phyloP scores from a whole-genome alignment of 2,113 vertebrate species.

The Columbina picui region DNA sequence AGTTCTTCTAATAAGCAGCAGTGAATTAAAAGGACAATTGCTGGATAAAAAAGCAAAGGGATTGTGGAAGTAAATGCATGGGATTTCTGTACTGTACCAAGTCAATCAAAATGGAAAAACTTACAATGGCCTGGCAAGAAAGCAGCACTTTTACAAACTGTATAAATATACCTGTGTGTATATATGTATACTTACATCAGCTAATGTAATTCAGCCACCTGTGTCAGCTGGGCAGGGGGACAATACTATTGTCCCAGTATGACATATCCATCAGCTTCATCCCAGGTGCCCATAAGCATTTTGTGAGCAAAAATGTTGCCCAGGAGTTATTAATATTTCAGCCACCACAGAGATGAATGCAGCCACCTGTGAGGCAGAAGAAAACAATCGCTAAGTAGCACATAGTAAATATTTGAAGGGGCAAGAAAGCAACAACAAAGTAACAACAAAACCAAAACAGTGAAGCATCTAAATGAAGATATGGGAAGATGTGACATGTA shows the following conservation, averaged over 20 bases:
- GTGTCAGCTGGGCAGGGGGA: not conserved
- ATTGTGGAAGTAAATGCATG: not conserved
- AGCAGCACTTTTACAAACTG: not conserved
- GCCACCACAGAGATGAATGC: not conserved
- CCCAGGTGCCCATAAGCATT: not conserved
- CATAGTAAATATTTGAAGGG: not conserved
- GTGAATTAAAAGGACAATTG: conserved; percentile 37
- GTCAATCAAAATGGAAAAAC: not conserved
- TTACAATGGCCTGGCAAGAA: not conserved
- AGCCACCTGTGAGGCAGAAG: not conserved
- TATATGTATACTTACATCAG: not conserved
- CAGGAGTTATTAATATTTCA: not conserved
- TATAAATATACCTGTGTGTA: not conserved
- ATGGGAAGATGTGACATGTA: not conserved
- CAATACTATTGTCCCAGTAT: not conserved
- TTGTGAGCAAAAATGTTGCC: not conserved
- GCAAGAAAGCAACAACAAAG: not conserved
- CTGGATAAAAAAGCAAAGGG: not conserved
- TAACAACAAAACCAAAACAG: not conserved
- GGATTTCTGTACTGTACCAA: not conserved
- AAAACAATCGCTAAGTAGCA: not conserved
- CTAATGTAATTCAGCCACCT: not conserved
- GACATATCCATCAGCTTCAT: not conserved
- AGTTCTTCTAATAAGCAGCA: conserved; percentile 32
- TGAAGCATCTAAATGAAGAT: not conserved